These are phyloP conservation scores for Parauchenoglanis ngamensis DNA, from an alignment of 2,797 vertebrate species.

Conservation along the genomic window DNA sequence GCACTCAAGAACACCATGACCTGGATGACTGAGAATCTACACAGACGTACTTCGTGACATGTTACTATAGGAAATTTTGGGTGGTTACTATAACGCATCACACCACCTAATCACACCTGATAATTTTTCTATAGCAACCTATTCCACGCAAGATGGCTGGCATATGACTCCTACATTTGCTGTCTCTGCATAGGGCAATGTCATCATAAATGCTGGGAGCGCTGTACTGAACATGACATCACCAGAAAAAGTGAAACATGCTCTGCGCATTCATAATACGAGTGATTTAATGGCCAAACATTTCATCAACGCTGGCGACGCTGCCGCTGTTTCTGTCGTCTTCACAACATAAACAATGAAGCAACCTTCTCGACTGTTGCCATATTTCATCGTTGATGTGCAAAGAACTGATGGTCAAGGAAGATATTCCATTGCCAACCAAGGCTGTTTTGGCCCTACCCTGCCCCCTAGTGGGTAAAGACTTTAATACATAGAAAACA, in stretches of 20 bases:
- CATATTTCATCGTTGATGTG: neutral
- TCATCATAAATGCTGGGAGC: neutral
- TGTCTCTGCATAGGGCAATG: neutral
- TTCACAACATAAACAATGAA: neutral
- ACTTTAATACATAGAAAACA: neutral
- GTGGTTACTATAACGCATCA: neutral
- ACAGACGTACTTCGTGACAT: neutral
- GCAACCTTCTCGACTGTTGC: neutral
- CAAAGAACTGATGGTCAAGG: neutral
- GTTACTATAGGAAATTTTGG: neutral
- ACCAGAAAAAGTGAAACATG: neutral
- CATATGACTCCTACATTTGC: neutral
- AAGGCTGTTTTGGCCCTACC: neutral
- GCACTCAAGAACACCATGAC: no score
- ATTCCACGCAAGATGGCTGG: neutral
- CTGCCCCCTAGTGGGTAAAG: neutral
- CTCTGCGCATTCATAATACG: neutral
- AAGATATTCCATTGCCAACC: neutral
- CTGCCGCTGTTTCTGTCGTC: neutral
- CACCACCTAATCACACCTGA: neutral
- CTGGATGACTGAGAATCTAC: no score
- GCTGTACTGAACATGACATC: neutral
- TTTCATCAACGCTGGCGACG: neutral
- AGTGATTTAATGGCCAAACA: neutral
- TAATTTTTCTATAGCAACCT: neutral